Base-by-base conservation (phyloP, 2,888 invertebrate species). In the Tuberolachnus salignus region DNA sequence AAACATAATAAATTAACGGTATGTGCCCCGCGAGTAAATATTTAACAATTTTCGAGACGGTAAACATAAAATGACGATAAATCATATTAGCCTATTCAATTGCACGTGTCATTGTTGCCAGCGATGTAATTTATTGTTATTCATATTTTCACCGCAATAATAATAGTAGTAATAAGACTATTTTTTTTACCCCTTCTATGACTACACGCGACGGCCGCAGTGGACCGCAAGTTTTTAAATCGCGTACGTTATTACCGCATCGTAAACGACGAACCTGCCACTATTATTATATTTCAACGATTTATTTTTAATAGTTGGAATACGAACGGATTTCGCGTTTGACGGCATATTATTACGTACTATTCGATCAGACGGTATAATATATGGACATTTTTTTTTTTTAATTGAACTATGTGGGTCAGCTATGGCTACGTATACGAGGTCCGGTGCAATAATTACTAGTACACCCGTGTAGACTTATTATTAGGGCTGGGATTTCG, bases 31-130 rank as follows among this genome's bases (percentile, higher is more conserved):
- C n/a, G 14, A 19, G 61, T 72, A 72, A 59, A 72, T 61, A 72
- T 72, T 72, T 72, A 49, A 34, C 34, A 71, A 46, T 42, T 61
- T n/a, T 61, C 14, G 26, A 72, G 19, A 61, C 19, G 8, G 61
- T 61, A 61, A 61, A 51, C 72, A 49, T 49, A 59, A 59, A 46
- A 57, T 9, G 14, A 61, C 72, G 72, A 61, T 72, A 61, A 61
- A 61, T 72, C 72, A 72, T 49, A 72, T 19, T 49, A 57, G 16
- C 21, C 70, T 70, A 42, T 72, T 72, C 71, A 72, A 72, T 72
- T 49, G 59, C 49, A 26, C 49, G 19, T 19, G 59, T 72, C 61
- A 19, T 61, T 72, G 49, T 61, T 61, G 72, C 71, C 13, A 42
- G 19, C 42, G 21, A 49, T 8, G 44, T 72, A 72, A 72, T 72